Evolutionary conservation across 2,113 vertebrate genomes (phyloP), one percentile per base, ranked within the genome.

Genomic region (Lasiurus cinereus): DNA sequence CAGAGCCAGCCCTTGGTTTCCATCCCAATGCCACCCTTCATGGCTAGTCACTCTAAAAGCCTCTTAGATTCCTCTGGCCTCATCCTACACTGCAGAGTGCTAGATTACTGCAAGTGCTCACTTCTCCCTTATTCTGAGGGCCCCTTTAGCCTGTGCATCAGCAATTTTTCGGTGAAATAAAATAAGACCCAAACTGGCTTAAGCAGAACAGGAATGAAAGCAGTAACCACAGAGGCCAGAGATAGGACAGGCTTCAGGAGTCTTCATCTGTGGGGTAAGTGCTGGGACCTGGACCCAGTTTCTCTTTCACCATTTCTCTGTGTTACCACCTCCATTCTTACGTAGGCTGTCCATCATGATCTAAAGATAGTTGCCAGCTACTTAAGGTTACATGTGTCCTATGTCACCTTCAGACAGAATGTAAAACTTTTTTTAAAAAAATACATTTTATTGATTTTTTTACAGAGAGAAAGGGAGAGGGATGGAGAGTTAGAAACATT

Each of bases 151-250:
- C 24, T 76, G 62, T 52, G 27, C 7, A 24, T 31, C 2, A 22
- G 18, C 24, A 11, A 13, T 62, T 31, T 31, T 83, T 85, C 19
- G 56, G 39, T 29, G 54, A 84, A 72, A 94, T 83, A 86, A 88
- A 91, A 88, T 43, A 73, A 89, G n/a, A 19, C 36, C 10, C 27
- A 64, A 62, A n/a, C 2, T 39, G 29, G 59, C n/a, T 83, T 64
- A 76, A 64, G 67, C 59, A 92, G 83, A 79, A 77, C 2, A 70
- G 36, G 70, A 64, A 79, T 83, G 43, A 89, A 31, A 94, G 15
- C 36, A 50, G 33, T 14, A 79, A 84, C 31, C 0, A 19, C 33
- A 46, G 80, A 84, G 29, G 24, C 62, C 13, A 29, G 78, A 15
- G 69, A 18, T 72, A n/a, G 46, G 4, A 8, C 1, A 66, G 62